A percentile compares a stretch with the other conserved stretches of the same genome.
Evolutionary conservation across 92 coral and sea anemone species (phyloP).

Genomic region (Galaxea fascicularis): DNA sequence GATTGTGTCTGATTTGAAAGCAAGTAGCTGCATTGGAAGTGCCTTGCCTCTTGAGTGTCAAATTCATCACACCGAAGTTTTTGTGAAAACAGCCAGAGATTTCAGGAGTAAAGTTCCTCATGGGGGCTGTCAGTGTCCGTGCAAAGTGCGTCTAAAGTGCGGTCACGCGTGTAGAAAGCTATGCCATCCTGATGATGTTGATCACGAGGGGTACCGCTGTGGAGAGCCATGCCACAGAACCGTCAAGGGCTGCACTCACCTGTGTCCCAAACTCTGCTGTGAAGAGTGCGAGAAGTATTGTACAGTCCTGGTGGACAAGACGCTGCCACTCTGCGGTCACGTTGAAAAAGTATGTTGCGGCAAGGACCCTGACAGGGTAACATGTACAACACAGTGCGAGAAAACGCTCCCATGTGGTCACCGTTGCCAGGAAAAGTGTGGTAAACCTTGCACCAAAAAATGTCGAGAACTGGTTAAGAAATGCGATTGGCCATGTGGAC

Average conservation of each 20-base stretch:
- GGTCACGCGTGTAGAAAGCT: slow-evolving; percentile 15
- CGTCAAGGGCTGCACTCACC: slow-evolving; percentile 70
- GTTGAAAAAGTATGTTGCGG: slow-evolving; percentile 55
- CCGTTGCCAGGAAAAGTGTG: slow-evolving; percentile 63
- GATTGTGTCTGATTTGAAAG: slow-evolving; percentile 56
- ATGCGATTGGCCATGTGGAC: slow-evolving; percentile 68
- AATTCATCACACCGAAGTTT: slow-evolving; percentile 3
- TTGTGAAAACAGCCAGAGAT: background rate
- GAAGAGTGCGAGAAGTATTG: slow-evolving; percentile 62
- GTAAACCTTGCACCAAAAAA: slow-evolving; percentile 46
- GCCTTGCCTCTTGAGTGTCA: slow-evolving; percentile 23
- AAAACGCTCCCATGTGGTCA: slow-evolving; percentile 56
- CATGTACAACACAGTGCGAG: slow-evolving; percentile 69
- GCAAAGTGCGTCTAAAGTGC: slow-evolving; percentile 14
- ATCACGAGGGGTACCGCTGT: slow-evolving; percentile 42
- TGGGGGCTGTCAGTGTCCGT: slow-evolving; percentile 16
- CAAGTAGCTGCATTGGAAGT: slow-evolving; percentile 22
- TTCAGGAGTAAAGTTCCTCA: slow-evolving; percentile 26
- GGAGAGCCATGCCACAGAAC: slow-evolving; percentile 46
- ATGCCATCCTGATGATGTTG: slow-evolving; percentile 41
- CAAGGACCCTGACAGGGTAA: background rate
- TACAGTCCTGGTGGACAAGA: slow-evolving; percentile 36
- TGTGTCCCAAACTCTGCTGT: slow-evolving; percentile 68
- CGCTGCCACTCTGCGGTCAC: slow-evolving; percentile 67
- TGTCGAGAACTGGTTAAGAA: slow-evolving; percentile 61